Conservation (phyloP, 2,797 vertebrate species). For the Poeciliopsis presidionis region DNA sequence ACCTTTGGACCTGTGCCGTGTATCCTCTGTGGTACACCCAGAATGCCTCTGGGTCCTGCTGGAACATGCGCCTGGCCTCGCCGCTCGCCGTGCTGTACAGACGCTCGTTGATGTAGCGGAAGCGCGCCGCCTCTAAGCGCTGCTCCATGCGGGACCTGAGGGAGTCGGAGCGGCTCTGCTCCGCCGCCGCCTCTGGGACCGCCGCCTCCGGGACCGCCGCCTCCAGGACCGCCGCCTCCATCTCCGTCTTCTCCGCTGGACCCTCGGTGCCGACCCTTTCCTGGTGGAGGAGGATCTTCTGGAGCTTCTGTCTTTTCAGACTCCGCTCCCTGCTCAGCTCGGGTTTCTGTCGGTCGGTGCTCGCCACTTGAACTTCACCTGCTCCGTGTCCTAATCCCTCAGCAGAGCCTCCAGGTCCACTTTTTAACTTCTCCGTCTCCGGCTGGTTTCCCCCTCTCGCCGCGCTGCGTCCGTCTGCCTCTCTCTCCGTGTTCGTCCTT, state of each 20-base stretch:
- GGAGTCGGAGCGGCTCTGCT: slow-evolving; percentile 65
- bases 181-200: background rate
- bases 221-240: slow-evolving; percentile 5
- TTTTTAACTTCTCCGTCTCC: slow-evolving; percentile 5
- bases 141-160: slow-evolving; percentile 87
- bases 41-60: slow-evolving; percentile 86
- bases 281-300: slow-evolving; percentile 56
- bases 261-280: background rate
- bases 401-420: background rate
- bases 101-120: slow-evolving; percentile 92
- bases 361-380: background rate
- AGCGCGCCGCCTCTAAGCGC: slow-evolving; percentile 86
- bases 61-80: slow-evolving; percentile 85
- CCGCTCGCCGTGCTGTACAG: slow-evolving; percentile 86
- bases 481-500: slow-evolving; percentile 29
- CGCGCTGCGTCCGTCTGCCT: background rate
- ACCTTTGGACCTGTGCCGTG: slow-evolving; percentile 85
- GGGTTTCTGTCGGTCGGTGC: slow-evolving; percentile 30
- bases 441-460: slow-evolving; percentile 14
- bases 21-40: slow-evolving; percentile 90
- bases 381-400: slow-evolving; percentile 25
- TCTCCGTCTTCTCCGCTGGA: slow-evolving; percentile 12
- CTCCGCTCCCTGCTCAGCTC: slow-evolving; percentile 52
- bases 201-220: slow-evolving; percentile 14
- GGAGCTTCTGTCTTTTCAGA: slow-evolving; percentile 66